Evolutionary conservation across 2,113 vertebrate genomes (phyloP).

Genomic region (Silurus asotus): DNA sequence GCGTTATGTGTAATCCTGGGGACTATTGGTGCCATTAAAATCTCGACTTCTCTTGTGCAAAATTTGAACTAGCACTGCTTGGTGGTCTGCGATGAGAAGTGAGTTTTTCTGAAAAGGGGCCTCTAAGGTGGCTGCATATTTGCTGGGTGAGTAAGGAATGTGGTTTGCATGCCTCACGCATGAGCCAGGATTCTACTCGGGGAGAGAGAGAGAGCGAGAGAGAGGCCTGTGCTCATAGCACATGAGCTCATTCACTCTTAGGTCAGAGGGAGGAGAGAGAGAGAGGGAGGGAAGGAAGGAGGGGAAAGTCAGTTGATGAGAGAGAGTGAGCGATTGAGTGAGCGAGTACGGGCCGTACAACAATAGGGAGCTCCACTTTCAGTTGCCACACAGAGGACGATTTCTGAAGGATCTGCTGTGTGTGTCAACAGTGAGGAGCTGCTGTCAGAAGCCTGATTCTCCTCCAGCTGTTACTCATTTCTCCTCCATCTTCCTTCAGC

Average conservation of each 20-base stretch:
- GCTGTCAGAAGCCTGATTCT: conserved; percentile 36
- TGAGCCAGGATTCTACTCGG: conserved; percentile 78
- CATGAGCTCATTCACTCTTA: conserved; percentile 65
- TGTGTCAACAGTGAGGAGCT: conserved; percentile 16
- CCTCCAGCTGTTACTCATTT: not conserved
- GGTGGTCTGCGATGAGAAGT: not conserved
- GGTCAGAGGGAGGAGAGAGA: conserved; percentile 46
- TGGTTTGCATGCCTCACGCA: conserved; percentile 81
- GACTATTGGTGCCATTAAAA: not conserved
- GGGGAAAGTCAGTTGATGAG: conserved; percentile 55
- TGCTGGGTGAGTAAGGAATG: conserved; percentile 92
- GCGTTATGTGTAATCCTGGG: not conserved
- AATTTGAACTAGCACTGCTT: not conserved
- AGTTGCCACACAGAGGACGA: conserved; percentile 65
- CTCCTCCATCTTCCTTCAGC: conserved; percentile 9
- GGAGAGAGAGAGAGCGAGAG: conserved; percentile 47
- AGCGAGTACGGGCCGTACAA: conserved; percentile 68
- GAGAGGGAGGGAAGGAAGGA: conserved; percentile 50
- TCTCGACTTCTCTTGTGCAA: not conserved
- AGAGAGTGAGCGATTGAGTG: conserved; percentile 63
- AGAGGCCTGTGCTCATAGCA: conserved; percentile 55
- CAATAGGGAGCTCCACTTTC: conserved; percentile 77
- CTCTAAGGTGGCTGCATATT: conserved; percentile 81
- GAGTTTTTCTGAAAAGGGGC: conserved; percentile 59
- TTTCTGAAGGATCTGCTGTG: conserved; percentile 42